Evolutionary conservation across 1,140 invertebrate genomes (phyloP), one percentile per base, ranked within the genome.

Genomic region (Scaptomyza graminum): DNA sequence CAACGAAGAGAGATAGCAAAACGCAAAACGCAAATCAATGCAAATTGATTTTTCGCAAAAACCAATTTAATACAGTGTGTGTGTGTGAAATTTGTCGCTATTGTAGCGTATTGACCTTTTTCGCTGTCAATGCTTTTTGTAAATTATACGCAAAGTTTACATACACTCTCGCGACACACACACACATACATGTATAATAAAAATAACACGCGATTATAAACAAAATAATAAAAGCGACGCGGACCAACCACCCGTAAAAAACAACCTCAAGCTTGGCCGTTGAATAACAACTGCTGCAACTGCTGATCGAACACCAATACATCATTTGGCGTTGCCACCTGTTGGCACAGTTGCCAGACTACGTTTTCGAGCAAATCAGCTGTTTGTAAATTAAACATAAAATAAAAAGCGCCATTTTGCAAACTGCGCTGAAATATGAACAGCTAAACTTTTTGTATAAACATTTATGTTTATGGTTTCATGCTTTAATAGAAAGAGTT

Each of bases 1-100:
- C 47, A 15, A 15, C 37, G 5, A 31, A 31, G 28, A 31, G 28
- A 41, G 37, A n/a, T 3, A 41, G 37, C 37, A 5, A 5, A 3
- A 41, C n/a, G n/a, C n/a, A n/a, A n/a, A n/a, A n/a, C n/a, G 37
- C 37, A 34, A 9, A 44, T 44, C 43, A 41, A 22, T 41, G 5
- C n/a, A 18, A 76, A 87, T 87, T 88, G 82, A 87, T 87, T 87
- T 85, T 85, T 87, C 54, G 44, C 66, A 51, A 56, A 25, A 28
- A 12, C 13, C 28, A 77, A 60, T 43, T 49, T 43, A 34, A 2
- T n/a, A n/a, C n/a, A n/a, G n/a, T 34, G 31, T 34, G 31, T 11
- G 3, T 34, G 31, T 34, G 9, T 31, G 28, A 6, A 6, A 79
- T 37, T 51, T 44, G 18, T 64, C 52, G 46, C 43, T 54, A 22